Evolutionary conservation across 2,113 vertebrate species (phyloP).

Genomic region (Alouatta palliata): DNA sequence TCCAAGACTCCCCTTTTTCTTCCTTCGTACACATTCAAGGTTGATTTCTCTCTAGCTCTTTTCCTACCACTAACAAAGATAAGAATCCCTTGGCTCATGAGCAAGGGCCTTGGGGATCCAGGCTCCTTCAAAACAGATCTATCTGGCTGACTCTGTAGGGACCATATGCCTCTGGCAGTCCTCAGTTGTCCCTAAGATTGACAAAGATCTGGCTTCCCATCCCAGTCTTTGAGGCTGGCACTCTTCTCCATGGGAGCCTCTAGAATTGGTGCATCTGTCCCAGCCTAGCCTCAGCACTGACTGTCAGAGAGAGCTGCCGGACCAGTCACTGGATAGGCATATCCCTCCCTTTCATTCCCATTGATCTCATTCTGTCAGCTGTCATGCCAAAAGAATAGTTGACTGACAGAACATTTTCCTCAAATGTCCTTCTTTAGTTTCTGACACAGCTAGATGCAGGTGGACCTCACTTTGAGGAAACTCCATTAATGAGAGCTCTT

Average conservation of each 20-base stretch:
- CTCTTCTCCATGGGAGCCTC: background rate
- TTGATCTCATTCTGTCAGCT: background rate
- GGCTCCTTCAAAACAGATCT: background rate
- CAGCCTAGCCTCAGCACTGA: background rate
- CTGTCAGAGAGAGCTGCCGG: background rate
- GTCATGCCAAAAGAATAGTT: background rate
- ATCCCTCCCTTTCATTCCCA: background rate
- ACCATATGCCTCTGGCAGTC: background rate
- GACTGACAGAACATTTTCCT: background rate
- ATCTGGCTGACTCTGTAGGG: background rate
- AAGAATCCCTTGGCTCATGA: constrained; percentile 16
- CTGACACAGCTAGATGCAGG: constrained; percentile 8
- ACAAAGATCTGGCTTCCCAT: background rate
- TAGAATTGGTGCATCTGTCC: background rate
- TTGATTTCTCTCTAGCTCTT: constrained; percentile 34
- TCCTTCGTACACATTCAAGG: background rate
- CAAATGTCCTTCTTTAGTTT: constrained; percentile 25
- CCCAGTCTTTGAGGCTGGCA: background rate
- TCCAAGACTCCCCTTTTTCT: background rate
- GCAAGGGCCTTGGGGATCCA: background rate
- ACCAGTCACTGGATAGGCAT: background rate
- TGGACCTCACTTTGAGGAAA: background rate
- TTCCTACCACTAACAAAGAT: constrained; percentile 33
- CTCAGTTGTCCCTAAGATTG: background rate
- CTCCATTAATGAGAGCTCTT: background rate